Evolutionary conservation across 2,888 invertebrate species (phyloP), one percentile per base, ranked within the genome.

Genomic region (Coenonympha glycerion): DNA sequence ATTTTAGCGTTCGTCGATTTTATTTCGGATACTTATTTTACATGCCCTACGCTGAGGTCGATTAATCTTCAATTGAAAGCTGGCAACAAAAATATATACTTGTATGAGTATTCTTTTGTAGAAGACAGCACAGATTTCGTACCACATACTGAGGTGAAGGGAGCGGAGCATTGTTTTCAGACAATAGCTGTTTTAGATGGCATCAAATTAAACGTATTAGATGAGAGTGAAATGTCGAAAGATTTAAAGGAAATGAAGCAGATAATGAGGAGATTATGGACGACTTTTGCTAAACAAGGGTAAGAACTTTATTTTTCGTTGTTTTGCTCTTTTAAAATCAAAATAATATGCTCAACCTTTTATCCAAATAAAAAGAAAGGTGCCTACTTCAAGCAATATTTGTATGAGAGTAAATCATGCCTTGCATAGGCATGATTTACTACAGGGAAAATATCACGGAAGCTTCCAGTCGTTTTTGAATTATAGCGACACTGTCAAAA

Each of bases 1-100:
- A 33, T 66, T 34, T 40, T 64, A 9, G 8, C 46, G 3, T 72
- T 56, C 33, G 48, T 60, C 1, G 37, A 62, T 34, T 74, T 63
- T 37, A 63, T 65, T 28, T 53, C 68, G 3, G 83, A 91, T 85
- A 24, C 61, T 4, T 1, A 65, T 0, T 67, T 73, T 52, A 54
- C 50, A 2, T 68, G 65, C 54, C 57, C 68, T 5, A 65, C 64
- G 49, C 46, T 66, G 9, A 65, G 64, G 50, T 60, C 66, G 3
- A 55, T 66, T 4, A 64, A 61, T n/a, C 18, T 69, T 15, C 65
- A 63, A 36, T 36, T 57, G 6, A 31, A 52, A 26, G 52, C 55
- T 13, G 63, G 66, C 2, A 61, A 69, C 36, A 49, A 68, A 19
- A 55, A 61, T 26, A 57, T 73, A 44, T 75, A 67, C 54, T 52